These are phyloP conservation scores for Lepus timidus DNA, from an alignment of 2,113 vertebrate species.

Conservation along the genomic window DNA sequence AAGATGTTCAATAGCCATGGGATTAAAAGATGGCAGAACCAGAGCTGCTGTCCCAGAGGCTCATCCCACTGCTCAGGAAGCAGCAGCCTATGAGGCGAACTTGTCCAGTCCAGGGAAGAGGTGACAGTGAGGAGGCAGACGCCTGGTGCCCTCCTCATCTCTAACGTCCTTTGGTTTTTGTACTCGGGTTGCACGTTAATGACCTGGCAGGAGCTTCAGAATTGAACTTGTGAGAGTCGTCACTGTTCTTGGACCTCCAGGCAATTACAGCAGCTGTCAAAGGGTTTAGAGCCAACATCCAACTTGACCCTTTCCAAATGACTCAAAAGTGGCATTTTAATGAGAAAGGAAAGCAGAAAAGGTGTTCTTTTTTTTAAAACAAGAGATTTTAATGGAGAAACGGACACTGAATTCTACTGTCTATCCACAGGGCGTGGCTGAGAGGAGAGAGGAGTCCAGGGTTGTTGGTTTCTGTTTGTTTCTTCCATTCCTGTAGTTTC, in stretches of 20 bases:
- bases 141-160: neutral
- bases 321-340: slow-evolving; percentile 72
- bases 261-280: slow-evolving; percentile 65
- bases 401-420: neutral
- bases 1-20: neutral
- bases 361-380: neutral
- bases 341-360: slow-evolving; percentile 60
- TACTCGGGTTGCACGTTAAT: slow-evolving; percentile 29
- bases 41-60: neutral
- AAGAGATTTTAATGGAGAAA: slow-evolving; percentile 50
- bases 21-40: neutral
- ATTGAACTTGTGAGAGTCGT: slow-evolving; percentile 33
- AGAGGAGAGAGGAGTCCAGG: neutral
- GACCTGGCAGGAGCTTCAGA: slow-evolving; percentile 52
- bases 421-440: neutral
- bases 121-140: neutral
- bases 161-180: slow-evolving; percentile 44
- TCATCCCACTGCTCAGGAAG: neutral
- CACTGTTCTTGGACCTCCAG: neutral
- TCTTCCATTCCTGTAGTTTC: too few relatives aligned
- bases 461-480: neutral
- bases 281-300: slow-evolving; percentile 68
- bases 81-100: neutral
- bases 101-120: neutral
- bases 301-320: slow-evolving; percentile 67